Base-by-base conservation (phyloP, 2,888 invertebrate genomes). In the Oeneis ivallda region DNA sequence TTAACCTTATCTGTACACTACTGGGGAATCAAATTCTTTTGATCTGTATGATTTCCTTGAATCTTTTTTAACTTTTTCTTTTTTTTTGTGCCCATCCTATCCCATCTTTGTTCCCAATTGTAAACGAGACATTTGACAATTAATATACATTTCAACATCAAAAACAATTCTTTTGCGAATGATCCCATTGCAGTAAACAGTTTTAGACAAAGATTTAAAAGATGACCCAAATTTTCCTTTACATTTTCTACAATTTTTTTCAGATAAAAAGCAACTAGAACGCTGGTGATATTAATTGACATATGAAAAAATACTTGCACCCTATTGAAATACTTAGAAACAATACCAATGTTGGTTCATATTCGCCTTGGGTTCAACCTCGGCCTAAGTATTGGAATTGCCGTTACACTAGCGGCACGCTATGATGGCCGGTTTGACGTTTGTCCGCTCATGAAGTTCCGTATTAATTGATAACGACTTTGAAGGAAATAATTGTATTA, bases 311-410 rank as follows among this genome's bases (percentile, higher is more conserved):
- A 58, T 45, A 58, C 57, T 58, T 26, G 32, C 45, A 43, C n/a
- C 56, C 39, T 41, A 56, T 56, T 56, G 58, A 49, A 64, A 62
- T 54, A 66, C 65, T 63, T 17, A 53, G 63, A 66, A 65, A 67
- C 63, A 63, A 61, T 62, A 57, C 32, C 57, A 32, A 66, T 62
- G 58, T 47, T 34, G 11, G 49, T 59, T 58, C 43, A 50, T 41
- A 56, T 39, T 56, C 65, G 68, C 72, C 70, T 73, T 72, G 71
- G 59, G 71, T 17, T 53, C 71, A 77, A 73, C 78, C 80, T 82
- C 76, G 79, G 67, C 50, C 68, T 75, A 75, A 83, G 80, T 78
- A 76, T 72, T 74, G 68, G 52, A 56, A 67, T 61, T 60, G 63
- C 37, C 45, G 56, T 17, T n/a, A n/a, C n/a, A n/a, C n/a, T n/a